A percentile compares a stretch with the other conserved stretches of the same genome.
Conservation (phyloP, 2,888 invertebrate genomes). For the Drosophila siamana region DNA sequence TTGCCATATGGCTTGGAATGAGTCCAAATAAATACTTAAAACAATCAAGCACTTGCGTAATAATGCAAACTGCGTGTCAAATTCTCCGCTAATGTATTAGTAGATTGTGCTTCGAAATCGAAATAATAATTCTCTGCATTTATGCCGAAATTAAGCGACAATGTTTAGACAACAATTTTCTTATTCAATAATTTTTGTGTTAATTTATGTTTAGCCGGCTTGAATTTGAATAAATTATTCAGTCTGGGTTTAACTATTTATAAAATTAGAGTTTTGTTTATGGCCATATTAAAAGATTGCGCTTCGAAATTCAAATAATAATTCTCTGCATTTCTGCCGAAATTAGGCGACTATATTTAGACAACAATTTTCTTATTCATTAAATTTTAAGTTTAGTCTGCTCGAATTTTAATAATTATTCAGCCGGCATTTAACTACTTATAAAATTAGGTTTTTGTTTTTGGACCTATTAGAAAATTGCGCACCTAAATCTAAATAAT, state of each 20-base stretch:
- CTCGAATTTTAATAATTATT: too few relatives aligned
- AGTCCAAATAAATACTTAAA: conserved; percentile 5
- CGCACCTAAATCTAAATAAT: neutral
- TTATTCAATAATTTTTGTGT: too few relatives aligned
- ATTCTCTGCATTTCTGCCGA: neutral
- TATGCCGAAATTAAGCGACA: neutral
- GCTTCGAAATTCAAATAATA: neutral
- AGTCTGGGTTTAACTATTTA: too few relatives aligned
- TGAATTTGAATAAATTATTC: too few relatives aligned
- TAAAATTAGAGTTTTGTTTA: too few relatives aligned
- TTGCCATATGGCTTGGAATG: conserved; percentile 12
- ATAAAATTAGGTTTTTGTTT: too few relatives aligned
- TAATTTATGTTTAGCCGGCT: too few relatives aligned
- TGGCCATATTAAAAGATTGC: neutral
- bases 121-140: neutral
- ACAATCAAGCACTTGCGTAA: neutral
- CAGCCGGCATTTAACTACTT: too few relatives aligned
- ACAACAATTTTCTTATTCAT: too few relatives aligned
- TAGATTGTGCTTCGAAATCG: neutral
- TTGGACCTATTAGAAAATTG: neutral
- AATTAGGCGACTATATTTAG: too few relatives aligned
- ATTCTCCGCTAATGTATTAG: neutral
- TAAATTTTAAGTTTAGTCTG: too few relatives aligned
- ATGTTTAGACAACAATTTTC: too few relatives aligned
- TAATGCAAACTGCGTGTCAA: neutral